Base-by-base conservation (phyloP, 2,113 vertebrate genomes). In the Geothlypis trichas region DNA sequence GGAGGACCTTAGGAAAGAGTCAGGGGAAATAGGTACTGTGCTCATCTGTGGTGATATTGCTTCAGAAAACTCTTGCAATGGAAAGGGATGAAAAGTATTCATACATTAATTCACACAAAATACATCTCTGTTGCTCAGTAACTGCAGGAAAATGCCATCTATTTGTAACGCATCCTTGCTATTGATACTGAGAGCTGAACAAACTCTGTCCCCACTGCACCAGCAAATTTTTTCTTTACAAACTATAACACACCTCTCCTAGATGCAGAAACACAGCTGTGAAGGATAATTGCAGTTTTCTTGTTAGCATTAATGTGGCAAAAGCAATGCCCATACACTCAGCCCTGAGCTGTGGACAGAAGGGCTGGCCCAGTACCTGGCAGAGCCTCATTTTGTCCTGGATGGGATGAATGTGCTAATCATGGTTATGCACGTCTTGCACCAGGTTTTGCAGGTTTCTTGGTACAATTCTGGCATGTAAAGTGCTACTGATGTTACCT, bases 331-430 rank as follows among this genome's bases (percentile, higher is more conserved):
- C 9, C 46, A 8, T 11, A 15, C n/a, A 22, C 11, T 69, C n/a
- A 61, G 5, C 17, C 4, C 28, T 37, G 35, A 49, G 69, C 28
- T 71, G 18, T 5, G 54, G 66, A 33, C 21, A 79, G 66, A 67
- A 72, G 67, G 28, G 3, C 26, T 37, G 49, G 15, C 8, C 20
- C 20, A 23, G 28, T 16, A 31, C 14, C 33, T 71, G 51, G 12
- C 28, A 30, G 55, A 41, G 9, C 6, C 65, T 80, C 42, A 33
- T 46, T 52, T 57, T 35, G 11, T 67, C 30, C 47, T 66, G 23
- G 10, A 3, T 5, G 15, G 31, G 26, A 27, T n/a, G 26, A 44
- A 30, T 0, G 0, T 7, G 8, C 26, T 83, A 47, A 72, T 65
- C 27, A 20, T 20, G 22, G 23, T 33, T 49, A 14, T 20, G 7